These are phyloP conservation scores for western clawed frog (Xenopus tropicalis) DNA, from an alignment of 2,113 vertebrate species.

Conservation along the genomic window DNA sequence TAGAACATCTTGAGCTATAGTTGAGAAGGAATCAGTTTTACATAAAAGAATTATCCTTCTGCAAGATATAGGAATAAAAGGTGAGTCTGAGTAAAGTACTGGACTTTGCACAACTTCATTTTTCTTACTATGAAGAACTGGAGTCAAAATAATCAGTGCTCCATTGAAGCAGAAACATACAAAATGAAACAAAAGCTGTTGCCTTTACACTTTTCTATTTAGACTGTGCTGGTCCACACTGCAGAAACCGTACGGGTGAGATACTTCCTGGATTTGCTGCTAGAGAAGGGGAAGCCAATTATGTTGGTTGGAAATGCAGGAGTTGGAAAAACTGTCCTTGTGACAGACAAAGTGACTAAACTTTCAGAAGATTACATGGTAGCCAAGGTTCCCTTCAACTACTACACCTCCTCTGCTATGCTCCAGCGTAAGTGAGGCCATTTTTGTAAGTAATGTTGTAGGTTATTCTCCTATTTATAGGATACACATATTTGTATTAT, in stretches of 20 bases:
- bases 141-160: too few relatives aligned
- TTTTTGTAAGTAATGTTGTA: not conserved
- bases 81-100: too few relatives aligned
- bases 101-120: too few relatives aligned
- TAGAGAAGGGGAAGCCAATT: slow-evolving; percentile 61
- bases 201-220: slow-evolving; percentile 48
- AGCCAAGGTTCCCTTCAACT: slow-evolving; percentile 65
- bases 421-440: slow-evolving; percentile 51
- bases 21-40: too few relatives aligned
- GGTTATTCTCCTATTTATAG: too few relatives aligned
- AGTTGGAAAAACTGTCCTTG: slow-evolving; percentile 63
- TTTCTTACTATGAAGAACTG: too few relatives aligned
- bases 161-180: not conserved
- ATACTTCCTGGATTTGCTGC: slow-evolving; percentile 65
- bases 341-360: slow-evolving; percentile 60
- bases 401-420: slow-evolving; percentile 61
- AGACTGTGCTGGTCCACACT: slow-evolving; percentile 61
- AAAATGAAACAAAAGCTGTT: not conserved
- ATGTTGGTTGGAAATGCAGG: slow-evolving; percentile 65
- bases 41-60: too few relatives aligned
- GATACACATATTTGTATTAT: too few relatives aligned
- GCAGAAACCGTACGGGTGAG: slow-evolving; percentile 62
- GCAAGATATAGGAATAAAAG: too few relatives aligned
- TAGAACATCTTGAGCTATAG: too few relatives aligned
- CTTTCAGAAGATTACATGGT: slow-evolving; percentile 56